Conservation (phyloP, 2,888 invertebrate genomes). For the Leptinotarsa juncta region DNA sequence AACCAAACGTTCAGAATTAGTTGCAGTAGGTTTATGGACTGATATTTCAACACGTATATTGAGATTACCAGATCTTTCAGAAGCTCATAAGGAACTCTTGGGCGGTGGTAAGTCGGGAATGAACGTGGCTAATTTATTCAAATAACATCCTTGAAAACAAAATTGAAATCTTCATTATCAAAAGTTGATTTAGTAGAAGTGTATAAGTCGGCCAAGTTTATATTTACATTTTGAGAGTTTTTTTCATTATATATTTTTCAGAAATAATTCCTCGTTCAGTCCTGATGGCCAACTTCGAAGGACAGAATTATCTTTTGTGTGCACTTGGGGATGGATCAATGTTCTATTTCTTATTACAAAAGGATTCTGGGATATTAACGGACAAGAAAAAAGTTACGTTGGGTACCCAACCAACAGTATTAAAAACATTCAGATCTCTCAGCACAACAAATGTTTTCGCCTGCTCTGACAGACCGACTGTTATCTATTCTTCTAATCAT, state of each 20-base stretch:
- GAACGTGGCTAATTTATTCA: too few species aligned
- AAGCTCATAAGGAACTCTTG: slow-evolving; percentile 87
- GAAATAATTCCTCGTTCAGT: slow-evolving; percentile 98
- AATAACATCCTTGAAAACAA: background rate
- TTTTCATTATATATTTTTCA: slow-evolving; percentile 59
- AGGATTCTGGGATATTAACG: slow-evolving; percentile 77
- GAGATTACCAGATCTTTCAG: slow-evolving; percentile 81
- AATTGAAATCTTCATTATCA: background rate
- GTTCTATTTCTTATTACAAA: slow-evolving; percentile 93
- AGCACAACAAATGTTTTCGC: slow-evolving; percentile 98
- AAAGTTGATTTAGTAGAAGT: too few species aligned
- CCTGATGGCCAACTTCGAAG: slow-evolving; percentile 93
- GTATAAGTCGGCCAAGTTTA: background rate
- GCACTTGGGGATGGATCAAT: slow-evolving; percentile 98
- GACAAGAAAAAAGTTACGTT: slow-evolving; percentile 96
- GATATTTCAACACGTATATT: slow-evolving; percentile 93
- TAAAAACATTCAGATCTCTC: slow-evolving; percentile 89
- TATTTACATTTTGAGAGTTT: background rate
- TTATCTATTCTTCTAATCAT: slow-evolving; percentile 99
- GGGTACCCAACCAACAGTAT: slow-evolving; percentile 96
- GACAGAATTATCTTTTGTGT: slow-evolving; percentile 87
- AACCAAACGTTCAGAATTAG: slow-evolving; percentile 75
- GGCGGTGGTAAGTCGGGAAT: slow-evolving; percentile 75
- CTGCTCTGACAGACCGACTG: slow-evolving; percentile 97
- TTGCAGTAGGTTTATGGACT: slow-evolving; percentile 96